Evolutionary conservation across 2,888 invertebrate genomes (phyloP), one percentile per base, ranked within the genome.

Genomic region (Chydorus sphaericus): DNA sequence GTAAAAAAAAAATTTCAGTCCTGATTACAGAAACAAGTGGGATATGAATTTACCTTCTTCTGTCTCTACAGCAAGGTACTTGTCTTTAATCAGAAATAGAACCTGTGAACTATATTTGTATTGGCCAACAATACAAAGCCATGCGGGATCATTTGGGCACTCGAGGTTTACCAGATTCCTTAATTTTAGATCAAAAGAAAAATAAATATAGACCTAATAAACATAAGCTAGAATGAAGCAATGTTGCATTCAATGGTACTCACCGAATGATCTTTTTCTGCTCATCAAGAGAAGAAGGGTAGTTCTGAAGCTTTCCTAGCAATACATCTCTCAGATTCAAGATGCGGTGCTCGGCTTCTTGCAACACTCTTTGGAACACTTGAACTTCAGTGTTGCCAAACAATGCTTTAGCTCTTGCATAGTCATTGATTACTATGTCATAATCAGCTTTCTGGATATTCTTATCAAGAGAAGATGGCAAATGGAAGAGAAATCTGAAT

Each of bases 361-460:
- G 78, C 60, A 94, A 78, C 39, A 96, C 92, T 70, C 82, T 83
- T 66, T 84, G 83, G 65, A 92, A 91, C 23, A 90, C 78, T 63
- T 82, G 80, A 16, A 94, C 83, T 69, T 94, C 91, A 30, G 90
- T 91, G 70, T 89, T 91, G 58, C 89, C 87, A 74, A 96, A 97
- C 28, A 97, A 75, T 66, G 94, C 91, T 69, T 91, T 93, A 4
- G 93, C 97, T 63, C 97, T 77, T 1, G 90, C 85, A 68, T 96
- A 98, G 70, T 98, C 98, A 67, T 94, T 98, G 58, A 98, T 91
- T 23, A 98, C 92, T 53, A 93, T 79, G 68, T 97, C 94, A 68
- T 92, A 98, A 67, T 98, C 96, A 53, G 91, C 92, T 65, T 87
- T 85, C 63, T 85, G 81, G 59, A 97, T 90, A 65, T 93, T 94